These are phyloP conservation scores for Anorthoa munda DNA, from an alignment of 2,888 invertebrate species.

Conservation along the genomic window DNA sequence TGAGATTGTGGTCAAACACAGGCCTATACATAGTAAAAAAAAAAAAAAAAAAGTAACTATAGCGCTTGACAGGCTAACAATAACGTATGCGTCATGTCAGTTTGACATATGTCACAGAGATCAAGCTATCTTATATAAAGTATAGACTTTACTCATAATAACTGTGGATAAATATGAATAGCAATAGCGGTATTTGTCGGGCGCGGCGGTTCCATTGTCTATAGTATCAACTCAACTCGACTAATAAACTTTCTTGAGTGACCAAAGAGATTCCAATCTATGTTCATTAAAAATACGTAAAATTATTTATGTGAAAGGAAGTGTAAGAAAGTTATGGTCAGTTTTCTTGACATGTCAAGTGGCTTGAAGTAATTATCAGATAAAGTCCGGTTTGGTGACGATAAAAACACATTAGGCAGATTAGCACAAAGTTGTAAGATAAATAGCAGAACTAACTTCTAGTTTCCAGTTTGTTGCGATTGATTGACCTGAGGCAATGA, in stretches of 20 bases:
- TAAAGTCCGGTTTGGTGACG: constrained; percentile 8
- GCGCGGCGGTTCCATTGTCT: not conserved
- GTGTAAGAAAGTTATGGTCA: constrained; percentile 17
- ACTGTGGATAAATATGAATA: not conserved
- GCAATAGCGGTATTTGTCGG: no score
- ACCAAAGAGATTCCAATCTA: constrained; percentile 37
- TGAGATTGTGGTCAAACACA: no score
- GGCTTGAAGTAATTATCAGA: constrained; percentile 23
- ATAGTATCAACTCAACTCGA: not conserved
- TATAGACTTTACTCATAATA: no score
- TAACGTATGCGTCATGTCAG: no score
- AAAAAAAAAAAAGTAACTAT: no score
- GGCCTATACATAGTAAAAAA: no score
- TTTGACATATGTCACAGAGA: no score
- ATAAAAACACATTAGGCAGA: constrained; percentile 22
- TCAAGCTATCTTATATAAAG: no score
- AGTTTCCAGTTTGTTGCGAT: not conserved
- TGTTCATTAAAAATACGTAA: constrained; percentile 41
- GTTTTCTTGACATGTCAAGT: constrained; percentile 18
- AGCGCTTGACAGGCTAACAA: no score
- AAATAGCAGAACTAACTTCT: not conserved
- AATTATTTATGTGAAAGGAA: constrained; percentile 31
- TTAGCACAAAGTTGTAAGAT: not conserved
- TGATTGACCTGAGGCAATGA: not conserved
- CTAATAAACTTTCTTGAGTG: constrained; percentile 26